phyloP scores from a whole-genome alignment of 2,113 vertebrate genomes.

The Delphinapterus leucas region DNA sequence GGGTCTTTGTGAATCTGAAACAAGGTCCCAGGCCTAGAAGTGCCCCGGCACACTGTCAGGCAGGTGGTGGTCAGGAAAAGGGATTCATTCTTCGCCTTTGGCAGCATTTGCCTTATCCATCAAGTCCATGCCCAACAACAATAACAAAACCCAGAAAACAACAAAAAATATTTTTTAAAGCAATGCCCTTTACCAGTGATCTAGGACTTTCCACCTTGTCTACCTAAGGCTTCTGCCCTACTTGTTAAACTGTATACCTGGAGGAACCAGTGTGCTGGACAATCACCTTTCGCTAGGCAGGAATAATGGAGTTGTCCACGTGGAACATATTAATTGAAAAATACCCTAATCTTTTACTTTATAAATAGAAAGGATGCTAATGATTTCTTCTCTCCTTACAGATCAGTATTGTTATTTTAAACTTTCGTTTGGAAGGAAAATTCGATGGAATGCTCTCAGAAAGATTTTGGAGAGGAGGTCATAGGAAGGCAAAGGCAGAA shows the following conservation, averaged over 20 bases:
- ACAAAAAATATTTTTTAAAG: neutral
- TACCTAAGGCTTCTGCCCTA: neutral
- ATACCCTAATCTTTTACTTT: conserved; percentile 47
- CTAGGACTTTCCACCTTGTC: neutral
- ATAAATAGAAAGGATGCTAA: conserved; percentile 45
- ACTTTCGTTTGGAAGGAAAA: conserved; percentile 37
- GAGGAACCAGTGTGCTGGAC: neutral
- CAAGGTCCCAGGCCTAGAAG: neutral
- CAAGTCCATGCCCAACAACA: neutral
- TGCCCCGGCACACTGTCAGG: neutral
- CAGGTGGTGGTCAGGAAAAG: neutral
- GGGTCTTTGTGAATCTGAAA: neutral
- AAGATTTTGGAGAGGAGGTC: conserved; percentile 13
- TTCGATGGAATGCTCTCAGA: neutral
- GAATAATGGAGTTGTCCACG: conserved; percentile 42
- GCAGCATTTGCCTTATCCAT: neutral
- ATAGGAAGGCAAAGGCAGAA: conserved; percentile 16
- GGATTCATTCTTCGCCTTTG: neutral
- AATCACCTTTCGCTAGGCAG: conserved; percentile 27
- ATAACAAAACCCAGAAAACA: too few species aligned
- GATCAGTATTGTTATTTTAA: conserved; percentile 57
- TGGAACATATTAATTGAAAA: conserved; percentile 63
- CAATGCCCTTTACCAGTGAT: neutral
- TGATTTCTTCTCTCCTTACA: conserved; percentile 62
- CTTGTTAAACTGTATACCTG: conserved; percentile 45